Conservation (phyloP, 2,888 invertebrate species). For the Drosophila tripunctata region DNA sequence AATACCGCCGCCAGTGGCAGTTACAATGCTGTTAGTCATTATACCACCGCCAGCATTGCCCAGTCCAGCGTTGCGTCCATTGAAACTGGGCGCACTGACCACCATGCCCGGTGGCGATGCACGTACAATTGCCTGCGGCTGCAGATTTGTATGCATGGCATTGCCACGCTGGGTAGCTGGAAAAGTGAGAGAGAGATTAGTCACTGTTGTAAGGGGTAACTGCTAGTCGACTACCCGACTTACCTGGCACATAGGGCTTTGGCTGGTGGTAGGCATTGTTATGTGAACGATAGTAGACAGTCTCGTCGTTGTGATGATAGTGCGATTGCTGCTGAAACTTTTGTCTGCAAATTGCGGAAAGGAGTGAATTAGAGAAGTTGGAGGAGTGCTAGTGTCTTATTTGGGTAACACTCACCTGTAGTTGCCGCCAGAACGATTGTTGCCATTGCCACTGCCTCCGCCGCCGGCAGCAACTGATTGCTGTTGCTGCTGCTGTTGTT, state of each 20-base stretch:
- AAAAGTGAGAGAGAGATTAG: conserved; percentile 1
- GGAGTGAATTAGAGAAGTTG: neutral
- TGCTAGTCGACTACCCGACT: conserved; percentile 11
- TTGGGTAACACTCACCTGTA: conserved; percentile 55
- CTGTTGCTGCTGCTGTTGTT: conserved; percentile 51
- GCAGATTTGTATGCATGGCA: conserved; percentile 80
- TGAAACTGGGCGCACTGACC: conserved; percentile 78
- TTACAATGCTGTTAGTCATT: conserved; percentile 72
- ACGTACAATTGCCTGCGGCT: conserved; percentile 79
- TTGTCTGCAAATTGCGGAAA: conserved; percentile 57
- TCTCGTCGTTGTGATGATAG: conserved; percentile 82
- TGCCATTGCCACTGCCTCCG: conserved; percentile 58
- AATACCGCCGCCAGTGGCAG: conserved; percentile 67
- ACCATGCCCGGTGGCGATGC: conserved; percentile 81
- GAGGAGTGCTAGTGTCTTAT: no score
- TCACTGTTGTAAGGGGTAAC: neutral
- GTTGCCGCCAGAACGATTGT: conserved; percentile 68
- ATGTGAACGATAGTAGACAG: conserved; percentile 82
- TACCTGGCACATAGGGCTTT: conserved; percentile 83
- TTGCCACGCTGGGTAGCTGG: conserved; percentile 80
- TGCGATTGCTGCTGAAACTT: conserved; percentile 82
- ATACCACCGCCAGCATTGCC: conserved; percentile 70
- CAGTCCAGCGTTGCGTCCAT: conserved; percentile 79
- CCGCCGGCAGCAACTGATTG: conserved; percentile 38
- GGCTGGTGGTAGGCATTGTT: conserved; percentile 81